phyloP scores from a whole-genome alignment of 2,113 vertebrate genomes.

The Cyprinodon variegatus region DNA sequence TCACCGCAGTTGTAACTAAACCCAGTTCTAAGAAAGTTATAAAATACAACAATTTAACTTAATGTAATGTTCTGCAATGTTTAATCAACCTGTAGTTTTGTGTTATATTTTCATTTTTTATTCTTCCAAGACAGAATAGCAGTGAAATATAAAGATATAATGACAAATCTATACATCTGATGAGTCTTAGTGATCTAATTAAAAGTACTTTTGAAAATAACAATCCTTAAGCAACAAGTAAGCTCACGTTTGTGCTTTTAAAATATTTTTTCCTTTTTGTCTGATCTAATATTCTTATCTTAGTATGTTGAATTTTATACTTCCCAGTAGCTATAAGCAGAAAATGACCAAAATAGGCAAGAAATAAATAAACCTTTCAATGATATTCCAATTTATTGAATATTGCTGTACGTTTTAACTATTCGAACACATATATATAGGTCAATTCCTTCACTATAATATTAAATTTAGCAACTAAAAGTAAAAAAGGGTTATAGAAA shows the following conservation, averaged over 20 bases:
- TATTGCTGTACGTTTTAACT: background rate
- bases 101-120: background rate
- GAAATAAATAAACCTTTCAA: too few species aligned
- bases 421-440: too few species aligned
- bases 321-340: too few species aligned
- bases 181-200: background rate
- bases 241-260: background rate
- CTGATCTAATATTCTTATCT: background rate
- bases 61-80: background rate
- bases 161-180: too few species aligned
- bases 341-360: too few species aligned
- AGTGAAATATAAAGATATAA: background rate
- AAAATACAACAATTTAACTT: background rate
- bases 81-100: background rate
- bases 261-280: background rate
- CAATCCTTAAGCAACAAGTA: too few species aligned
- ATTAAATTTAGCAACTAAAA: background rate
- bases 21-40: background rate
- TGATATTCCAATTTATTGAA: background rate
- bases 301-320: background rate
- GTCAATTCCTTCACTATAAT: background rate
- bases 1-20: background rate
- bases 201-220: background rate
- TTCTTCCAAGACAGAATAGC: background rate
- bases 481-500: background rate